phyloP scores from a whole-genome alignment of 30 jellyfish, hydroid and myxozoan species.

The Catostylus mosaicus region DNA sequence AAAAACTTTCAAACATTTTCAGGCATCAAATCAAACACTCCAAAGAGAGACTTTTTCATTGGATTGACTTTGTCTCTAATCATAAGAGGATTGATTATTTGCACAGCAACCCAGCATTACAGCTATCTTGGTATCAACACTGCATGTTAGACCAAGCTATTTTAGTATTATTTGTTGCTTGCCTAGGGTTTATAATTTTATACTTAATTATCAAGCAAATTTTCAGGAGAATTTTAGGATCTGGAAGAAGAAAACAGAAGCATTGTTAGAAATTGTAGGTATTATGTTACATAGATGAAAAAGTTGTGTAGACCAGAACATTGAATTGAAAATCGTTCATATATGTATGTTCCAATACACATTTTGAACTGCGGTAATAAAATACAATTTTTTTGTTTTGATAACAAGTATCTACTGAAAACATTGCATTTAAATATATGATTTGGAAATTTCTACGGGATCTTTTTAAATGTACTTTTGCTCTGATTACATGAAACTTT shows the following conservation, averaged over 20 bases:
- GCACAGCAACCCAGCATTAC: background rate
- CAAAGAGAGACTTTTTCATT: conserved; percentile 43
- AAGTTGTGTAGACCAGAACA: no score
- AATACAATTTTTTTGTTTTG: no score
- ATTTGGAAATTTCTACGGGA: no score
- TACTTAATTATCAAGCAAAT: background rate
- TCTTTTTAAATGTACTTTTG: no score
- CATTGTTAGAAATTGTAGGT: no score
- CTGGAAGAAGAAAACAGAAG: background rate
- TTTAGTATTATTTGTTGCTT: background rate
- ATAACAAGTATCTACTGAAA: no score
- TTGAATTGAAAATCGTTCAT: no score
- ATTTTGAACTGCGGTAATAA: no score
- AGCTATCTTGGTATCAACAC: conserved; percentile 36
- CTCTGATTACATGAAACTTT: no score
- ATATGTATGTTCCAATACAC: no score
- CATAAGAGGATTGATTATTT: conserved; percentile 37
- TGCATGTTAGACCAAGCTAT: conserved; percentile 11
- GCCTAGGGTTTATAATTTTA: background rate
- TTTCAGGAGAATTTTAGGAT: background rate
- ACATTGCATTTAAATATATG: no score
- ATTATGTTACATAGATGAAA: no score
- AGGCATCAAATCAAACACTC: conserved; percentile 23
- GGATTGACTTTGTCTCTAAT: conserved; percentile 55
- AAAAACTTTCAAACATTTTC: conserved; percentile 13